Base-by-base conservation (phyloP, 2,888 invertebrate genomes). In the Netelia virgata region DNA sequence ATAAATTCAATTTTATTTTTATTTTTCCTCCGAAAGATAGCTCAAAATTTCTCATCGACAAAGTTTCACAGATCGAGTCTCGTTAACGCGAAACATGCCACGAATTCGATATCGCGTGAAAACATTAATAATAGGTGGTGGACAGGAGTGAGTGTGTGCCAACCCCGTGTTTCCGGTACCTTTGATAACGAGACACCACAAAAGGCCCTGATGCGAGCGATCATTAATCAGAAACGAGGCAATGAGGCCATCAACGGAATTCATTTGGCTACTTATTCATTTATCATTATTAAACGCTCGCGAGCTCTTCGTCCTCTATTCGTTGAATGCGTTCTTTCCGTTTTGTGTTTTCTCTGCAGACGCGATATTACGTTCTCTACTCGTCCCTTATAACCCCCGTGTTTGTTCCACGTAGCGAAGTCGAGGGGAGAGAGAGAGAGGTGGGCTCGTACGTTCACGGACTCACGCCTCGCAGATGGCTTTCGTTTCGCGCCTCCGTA, bases 201-300 rank as follows among this genome's bases (percentile, higher is more conserved):
- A 85, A 82, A 84, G 82, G 84, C 76, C 66, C 68, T 63, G 85
- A 79, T 81, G 82, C 78, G 84, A 78, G 84, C 73, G 88, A 89
- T 86, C 92, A 93, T 93, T 89, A 91, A 93, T 92, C 92, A 92
- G 88, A 82, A 50, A 72, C 73, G 86, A 83, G 89, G 89, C 91
- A 90, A 92, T 91, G 91, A 92, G 91, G 88, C 89, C 89, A 90
- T 92, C 91, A 91, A 89, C 86, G 84, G 87, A 90, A 91, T 91
- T 92, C 91, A 92, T 92, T 91, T 89, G 89, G 91, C 92, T 91
- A 92, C 91, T 93, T 91, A 91, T 91, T 91, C 93, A 93, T 93
- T 91, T 89, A 93, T 93, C 93, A 93, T 91, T 91, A 92, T 93
- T 93, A 92, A 89, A 87, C 81, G 84, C 78, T 79, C 76, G 82